A percentile compares a stretch with the other conserved stretches of the same genome.
Conservation (phyloP, 2,888 invertebrate species). For the Gnatocerus cornutus region DNA sequence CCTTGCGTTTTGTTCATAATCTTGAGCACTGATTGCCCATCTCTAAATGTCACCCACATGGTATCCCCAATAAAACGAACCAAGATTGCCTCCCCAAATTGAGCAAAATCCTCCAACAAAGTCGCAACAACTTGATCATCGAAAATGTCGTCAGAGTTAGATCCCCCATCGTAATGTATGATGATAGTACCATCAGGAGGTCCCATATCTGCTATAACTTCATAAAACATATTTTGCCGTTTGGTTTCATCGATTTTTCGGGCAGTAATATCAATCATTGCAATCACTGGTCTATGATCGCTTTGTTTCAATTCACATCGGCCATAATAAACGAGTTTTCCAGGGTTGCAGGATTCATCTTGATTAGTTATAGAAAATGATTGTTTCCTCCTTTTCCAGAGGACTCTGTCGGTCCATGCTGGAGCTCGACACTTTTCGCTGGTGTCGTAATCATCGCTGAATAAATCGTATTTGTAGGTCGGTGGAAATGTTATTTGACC, state of each 20-base stretch:
- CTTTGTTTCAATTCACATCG: constrained; percentile 97
- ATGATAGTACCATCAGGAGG: constrained; percentile 97
- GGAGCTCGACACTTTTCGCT: constrained; percentile 98
- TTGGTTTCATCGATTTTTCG: constrained; percentile 84
- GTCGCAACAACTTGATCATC: constrained; percentile 87
- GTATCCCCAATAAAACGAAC: constrained; percentile 92
- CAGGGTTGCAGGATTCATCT: constrained; percentile 79
- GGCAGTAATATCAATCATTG: constrained; percentile 91
- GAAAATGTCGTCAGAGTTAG: constrained; percentile 75
- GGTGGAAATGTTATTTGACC: constrained; percentile 94
- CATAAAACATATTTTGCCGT: constrained; percentile 85
- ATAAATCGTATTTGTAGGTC: constrained; percentile 98
- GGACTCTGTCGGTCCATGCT: constrained; percentile 98
- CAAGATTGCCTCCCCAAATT: constrained; percentile 91
- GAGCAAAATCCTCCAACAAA: constrained; percentile 85
- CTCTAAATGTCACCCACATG: constrained; percentile 94
- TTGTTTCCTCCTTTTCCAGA: constrained; percentile 90
- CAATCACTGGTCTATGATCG: constrained; percentile 97
- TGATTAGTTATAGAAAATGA: constrained; percentile 78
- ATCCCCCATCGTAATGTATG: constrained; percentile 72
- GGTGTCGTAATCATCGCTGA: constrained; percentile 99
- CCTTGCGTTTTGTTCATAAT: constrained; percentile 71
- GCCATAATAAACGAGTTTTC: constrained; percentile 90
- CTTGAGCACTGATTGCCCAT: constrained; percentile 90
- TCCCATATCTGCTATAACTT: constrained; percentile 88